Evolutionary conservation across 2,797 vertebrate species (phyloP).

Genomic region (Sardinella longiceps): DNA sequence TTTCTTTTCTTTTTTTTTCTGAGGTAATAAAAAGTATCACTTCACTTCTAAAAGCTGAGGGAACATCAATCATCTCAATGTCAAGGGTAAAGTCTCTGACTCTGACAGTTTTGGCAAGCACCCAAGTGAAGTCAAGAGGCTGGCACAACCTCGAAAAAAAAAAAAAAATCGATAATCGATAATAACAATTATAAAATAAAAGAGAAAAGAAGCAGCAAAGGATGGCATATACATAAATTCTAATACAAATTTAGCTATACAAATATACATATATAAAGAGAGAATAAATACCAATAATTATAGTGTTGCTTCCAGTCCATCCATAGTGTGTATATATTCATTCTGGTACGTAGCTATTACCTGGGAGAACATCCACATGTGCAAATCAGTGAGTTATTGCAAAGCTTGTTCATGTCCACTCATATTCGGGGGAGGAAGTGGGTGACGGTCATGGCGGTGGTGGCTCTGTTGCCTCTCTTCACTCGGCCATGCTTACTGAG

Average conservation of each 20-base stretch:
- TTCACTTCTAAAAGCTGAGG: constrained; percentile 70
- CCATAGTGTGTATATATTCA: constrained; percentile 56
- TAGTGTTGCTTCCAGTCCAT: constrained; percentile 67
- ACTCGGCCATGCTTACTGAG: constrained; percentile 91
- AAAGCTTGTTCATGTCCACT: constrained; percentile 61
- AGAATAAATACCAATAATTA: constrained; percentile 71
- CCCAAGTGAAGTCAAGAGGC: constrained; percentile 72
- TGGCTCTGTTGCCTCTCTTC: constrained; percentile 91
- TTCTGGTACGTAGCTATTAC: constrained; percentile 66
- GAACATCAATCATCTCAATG: constrained; percentile 66
- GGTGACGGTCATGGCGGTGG: constrained; percentile 90
- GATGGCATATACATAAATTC: constrained; percentile 66
- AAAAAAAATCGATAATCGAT: constrained; percentile 58
- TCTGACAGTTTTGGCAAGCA: constrained; percentile 72
- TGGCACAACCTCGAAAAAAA: constrained; percentile 58
- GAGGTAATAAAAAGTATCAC: constrained; percentile 78
- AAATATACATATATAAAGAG: constrained; percentile 87
- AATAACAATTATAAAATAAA: constrained; percentile 36
- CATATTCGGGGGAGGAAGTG: constrained; percentile 95
- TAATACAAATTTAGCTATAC: constrained; percentile 79
- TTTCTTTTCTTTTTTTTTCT: constrained; percentile 37
- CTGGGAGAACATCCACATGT: constrained; percentile 81
- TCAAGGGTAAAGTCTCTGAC: constrained; percentile 67
- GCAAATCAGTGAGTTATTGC: constrained; percentile 80
- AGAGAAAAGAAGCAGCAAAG: constrained; percentile 75